These are phyloP conservation scores for Diachrysia chrysitis DNA, from an alignment of 2,888 invertebrate genomes.

Conservation along the genomic window DNA sequence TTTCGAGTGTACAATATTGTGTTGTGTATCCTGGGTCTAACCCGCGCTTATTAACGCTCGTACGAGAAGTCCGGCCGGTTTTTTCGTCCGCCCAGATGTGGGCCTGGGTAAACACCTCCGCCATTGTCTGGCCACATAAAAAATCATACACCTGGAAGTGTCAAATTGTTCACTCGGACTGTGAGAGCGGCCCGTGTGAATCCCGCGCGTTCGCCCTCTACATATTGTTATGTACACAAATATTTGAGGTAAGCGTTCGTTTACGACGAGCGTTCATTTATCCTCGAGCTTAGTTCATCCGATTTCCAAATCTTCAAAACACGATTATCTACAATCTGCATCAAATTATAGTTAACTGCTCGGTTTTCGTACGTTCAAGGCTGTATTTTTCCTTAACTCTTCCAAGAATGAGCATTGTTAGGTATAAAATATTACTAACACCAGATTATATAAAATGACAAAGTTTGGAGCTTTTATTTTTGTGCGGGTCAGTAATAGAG, in stretches of 20 bases:
- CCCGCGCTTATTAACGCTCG: conserved; percentile 83
- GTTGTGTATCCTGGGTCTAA: conserved; percentile 63
- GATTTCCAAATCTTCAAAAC: conserved; percentile 35
- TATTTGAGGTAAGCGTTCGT: conserved; percentile 44
- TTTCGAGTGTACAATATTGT: conserved; percentile 69
- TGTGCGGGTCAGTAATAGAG: neutral
- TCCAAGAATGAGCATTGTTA: conserved; percentile 20
- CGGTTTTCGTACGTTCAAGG: conserved; percentile 23
- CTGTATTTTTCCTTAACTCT: conserved; percentile 30
- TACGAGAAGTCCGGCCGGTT: conserved; percentile 87
- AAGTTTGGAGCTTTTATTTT: conserved; percentile 5
- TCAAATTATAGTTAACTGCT: conserved; percentile 37
- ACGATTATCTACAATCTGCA: conserved; percentile 46
- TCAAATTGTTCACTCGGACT: conserved; percentile 87
- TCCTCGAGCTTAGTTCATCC: conserved; percentile 20
- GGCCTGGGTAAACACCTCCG: conserved; percentile 81
- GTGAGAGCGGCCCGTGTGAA: conserved; percentile 85
- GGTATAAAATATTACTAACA: conserved; percentile 3
- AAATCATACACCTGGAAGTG: conserved; percentile 89
- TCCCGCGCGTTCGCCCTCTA: conserved; percentile 61
- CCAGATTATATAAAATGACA: neutral
- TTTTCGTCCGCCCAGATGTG: conserved; percentile 87
- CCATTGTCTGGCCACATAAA: conserved; percentile 82
- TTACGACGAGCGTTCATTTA: neutral
- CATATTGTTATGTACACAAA: conserved; percentile 60